These are phyloP conservation scores for Drosophila paucipuncta DNA, from an alignment of 2,888 invertebrate genomes.

Conservation along the genomic window DNA sequence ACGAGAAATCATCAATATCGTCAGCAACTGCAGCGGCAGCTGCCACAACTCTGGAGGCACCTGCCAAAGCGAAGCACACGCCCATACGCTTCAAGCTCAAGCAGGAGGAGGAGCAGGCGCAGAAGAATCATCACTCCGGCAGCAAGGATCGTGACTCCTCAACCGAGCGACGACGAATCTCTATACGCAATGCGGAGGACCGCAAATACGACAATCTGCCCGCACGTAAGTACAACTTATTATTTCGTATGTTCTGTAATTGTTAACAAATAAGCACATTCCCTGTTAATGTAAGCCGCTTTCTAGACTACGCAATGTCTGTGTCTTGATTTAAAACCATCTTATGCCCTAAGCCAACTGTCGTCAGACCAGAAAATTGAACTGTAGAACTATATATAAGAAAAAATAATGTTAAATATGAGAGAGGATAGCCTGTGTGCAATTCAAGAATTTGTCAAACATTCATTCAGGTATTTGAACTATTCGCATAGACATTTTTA, in stretches of 20 bases:
- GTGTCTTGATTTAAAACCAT: background rate
- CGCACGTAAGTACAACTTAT: conserved; percentile 86
- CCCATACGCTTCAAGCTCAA: conserved; percentile 83
- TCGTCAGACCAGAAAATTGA: background rate
- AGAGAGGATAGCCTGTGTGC: background rate
- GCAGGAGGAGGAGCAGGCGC: conserved; percentile 59
- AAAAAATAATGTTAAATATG: background rate
- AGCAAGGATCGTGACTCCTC: conserved; percentile 63
- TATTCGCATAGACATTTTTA: too few relatives aligned
- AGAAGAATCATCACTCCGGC: conserved; percentile 53
- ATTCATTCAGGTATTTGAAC: background rate
- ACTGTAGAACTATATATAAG: background rate
- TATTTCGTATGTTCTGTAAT: background rate
- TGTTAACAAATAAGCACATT: background rate
- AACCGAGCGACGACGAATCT: conserved; percentile 80
- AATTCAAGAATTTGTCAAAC: conserved; percentile 5
- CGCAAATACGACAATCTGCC: conserved; percentile 88
- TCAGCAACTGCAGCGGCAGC: conserved; percentile 12
- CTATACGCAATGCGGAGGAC: conserved; percentile 86
- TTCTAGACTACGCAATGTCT: background rate
- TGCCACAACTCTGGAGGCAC: conserved; percentile 10
- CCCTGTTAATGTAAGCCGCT: background rate
- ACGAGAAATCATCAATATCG: conserved; percentile 33
- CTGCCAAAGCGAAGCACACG: conserved; percentile 81
- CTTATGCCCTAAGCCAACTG: background rate